A percentile compares a stretch with the other conserved stretches of the same genome.
These are phyloP conservation scores for Galerucella nymphaeae DNA, from an alignment of 2,888 invertebrate genomes.

Conservation along the genomic window DNA sequence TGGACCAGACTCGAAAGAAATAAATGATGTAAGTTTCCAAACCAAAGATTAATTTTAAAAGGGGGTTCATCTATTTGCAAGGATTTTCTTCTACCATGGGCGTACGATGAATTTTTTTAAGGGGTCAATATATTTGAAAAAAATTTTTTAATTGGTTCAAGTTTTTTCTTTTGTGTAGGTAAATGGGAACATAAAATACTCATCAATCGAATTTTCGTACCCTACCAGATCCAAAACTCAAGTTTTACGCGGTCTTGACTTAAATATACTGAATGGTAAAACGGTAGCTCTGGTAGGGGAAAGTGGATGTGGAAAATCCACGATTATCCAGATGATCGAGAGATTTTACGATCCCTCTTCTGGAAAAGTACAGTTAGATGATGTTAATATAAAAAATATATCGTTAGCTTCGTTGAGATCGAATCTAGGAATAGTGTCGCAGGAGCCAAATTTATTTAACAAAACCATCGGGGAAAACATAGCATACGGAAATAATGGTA, in stretches of 20 bases:
- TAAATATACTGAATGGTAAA: conserved; percentile 75
- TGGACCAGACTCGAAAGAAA: conserved; percentile 51
- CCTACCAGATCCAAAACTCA: conserved; percentile 78
- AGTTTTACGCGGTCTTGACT: conserved; percentile 75
- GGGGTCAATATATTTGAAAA: too few species aligned
- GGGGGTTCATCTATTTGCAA: too few species aligned
- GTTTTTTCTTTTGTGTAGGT: conserved; percentile 46
- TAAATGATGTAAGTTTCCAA: conserved; percentile 57
- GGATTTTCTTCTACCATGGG: too few species aligned
- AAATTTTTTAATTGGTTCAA: too few species aligned
- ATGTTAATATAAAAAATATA: conserved; percentile 54
- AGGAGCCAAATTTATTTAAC: conserved; percentile 92
- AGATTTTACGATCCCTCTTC: conserved; percentile 83
- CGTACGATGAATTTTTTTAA: too few species aligned
- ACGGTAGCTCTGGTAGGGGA: conserved; percentile 82
- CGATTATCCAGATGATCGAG: conserved; percentile 84
- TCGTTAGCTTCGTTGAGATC: conserved; percentile 68
- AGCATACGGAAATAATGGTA: conserved; percentile 86
- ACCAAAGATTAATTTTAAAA: too few species aligned
- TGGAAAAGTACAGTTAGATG: conserved; percentile 69
- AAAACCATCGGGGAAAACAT: conserved; percentile 90
- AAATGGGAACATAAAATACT: conserved; percentile 77
- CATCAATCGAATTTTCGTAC: conserved; percentile 78
- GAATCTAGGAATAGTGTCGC: conserved; percentile 89
- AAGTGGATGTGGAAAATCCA: conserved; percentile 92